phyloP scores from a whole-genome alignment of 2,113 vertebrate species.

The Cephalophus harveyi region DNA sequence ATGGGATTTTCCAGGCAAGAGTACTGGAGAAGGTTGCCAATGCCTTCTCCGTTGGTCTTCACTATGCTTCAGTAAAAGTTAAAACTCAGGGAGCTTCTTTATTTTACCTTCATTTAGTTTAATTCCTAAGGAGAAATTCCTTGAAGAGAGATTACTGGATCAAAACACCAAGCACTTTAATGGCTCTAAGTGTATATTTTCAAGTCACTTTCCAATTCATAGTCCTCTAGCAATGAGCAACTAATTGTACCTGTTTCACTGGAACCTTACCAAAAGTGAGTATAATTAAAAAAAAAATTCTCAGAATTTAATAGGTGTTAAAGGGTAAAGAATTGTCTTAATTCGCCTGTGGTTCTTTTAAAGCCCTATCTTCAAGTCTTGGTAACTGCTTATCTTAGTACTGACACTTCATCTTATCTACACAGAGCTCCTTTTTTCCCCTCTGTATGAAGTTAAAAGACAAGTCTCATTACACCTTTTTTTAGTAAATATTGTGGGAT shows the following conservation, averaged over 20 bases:
- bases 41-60: background rate
- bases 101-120: background rate
- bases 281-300: background rate
- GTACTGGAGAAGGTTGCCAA: too few species aligned
- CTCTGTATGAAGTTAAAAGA: background rate
- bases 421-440: background rate
- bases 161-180: background rate
- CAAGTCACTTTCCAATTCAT: background rate
- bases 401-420: background rate
- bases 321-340: background rate
- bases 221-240: background rate
- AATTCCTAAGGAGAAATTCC: background rate
- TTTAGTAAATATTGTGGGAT: background rate
- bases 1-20: too few species aligned
- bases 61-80: background rate
- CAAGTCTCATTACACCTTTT: too few species aligned
- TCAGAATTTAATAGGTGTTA: background rate
- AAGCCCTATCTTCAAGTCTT: background rate
- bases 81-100: background rate
- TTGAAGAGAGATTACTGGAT: background rate
- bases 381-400: background rate
- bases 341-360: background rate
- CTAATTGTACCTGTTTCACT: background rate
- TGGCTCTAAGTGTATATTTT: background rate
- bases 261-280: background rate